Base-by-base conservation (phyloP, 2,888 invertebrate genomes). In the Metellina segmentata region DNA sequence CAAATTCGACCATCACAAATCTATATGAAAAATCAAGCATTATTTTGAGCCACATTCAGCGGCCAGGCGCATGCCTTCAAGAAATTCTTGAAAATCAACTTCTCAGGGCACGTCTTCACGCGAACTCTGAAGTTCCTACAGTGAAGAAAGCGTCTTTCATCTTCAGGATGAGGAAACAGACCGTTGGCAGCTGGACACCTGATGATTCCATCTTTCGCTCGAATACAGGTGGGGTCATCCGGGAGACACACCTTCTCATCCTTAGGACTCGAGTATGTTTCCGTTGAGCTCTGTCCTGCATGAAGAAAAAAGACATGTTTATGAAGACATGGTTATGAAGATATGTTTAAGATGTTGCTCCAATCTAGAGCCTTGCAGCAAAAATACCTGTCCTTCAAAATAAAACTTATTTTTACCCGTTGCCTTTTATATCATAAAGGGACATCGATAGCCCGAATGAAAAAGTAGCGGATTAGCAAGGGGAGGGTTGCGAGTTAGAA, bases 71-170 rank as follows among this genome's bases (percentile, higher is more conserved):
- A 90, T 19, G 16, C 81, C 19, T 81, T 61, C 16, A 8, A 6
- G 8, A 0, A 2, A 7, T 72, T 20, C 9, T 75, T 71, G 52
- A 90, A 90, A 20, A 69, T 79, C 51, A 53, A n/a, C 52, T 49
- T 52, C 5, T n/a, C 52, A 8, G 81, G 75, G 34, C 91, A 91
- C 13, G 20, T 53, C 52, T 81, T 52, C 8, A 91, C 75, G 16
- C 70, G 51, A 5, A 86, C 81, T 1, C 52, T 16, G 19, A 7
- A 20, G 8, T 82, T 16, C 7, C 51, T 11, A 51, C 91, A 91
- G 8, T 85, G 52, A 19, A 91, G 6, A 34, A 86, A 91, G 0
- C 70, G 74, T 2, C 13, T 52, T 19, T 81, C 75, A 34, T 91
- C 86, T 9, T 53, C 53, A 0, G 91, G 91, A 34, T 86, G 51